These are phyloP conservation scores for Cotesia vestalis DNA, from an alignment of 1,140 invertebrate genomes.

Conservation along the genomic window DNA sequence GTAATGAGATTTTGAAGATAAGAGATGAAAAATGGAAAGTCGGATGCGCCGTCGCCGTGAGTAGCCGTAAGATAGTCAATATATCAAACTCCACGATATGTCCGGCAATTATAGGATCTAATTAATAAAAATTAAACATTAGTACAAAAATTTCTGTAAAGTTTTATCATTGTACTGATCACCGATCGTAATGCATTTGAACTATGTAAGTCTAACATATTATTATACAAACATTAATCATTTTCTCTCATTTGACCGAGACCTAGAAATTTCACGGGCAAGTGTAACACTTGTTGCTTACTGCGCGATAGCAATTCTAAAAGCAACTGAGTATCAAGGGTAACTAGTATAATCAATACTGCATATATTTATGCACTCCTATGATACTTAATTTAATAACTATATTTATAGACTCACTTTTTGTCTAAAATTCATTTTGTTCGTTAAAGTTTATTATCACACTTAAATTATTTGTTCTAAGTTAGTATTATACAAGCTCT, in stretches of 20 bases:
- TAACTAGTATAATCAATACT: neutral
- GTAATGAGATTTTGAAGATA: neutral
- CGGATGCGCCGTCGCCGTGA: slow-evolving; percentile 28
- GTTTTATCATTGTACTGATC: too few species aligned
- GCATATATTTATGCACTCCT: too few species aligned
- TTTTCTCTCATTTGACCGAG: neutral
- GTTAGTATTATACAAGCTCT: too few species aligned
- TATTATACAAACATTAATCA: neutral
- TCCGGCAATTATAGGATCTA: slow-evolving; percentile 20
- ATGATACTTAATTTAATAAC: too few species aligned
- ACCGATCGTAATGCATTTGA: neutral
- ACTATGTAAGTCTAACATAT: too few species aligned
- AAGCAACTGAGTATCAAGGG: neutral
- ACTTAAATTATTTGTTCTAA: too few species aligned
- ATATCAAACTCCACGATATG: slow-evolving; percentile 35
- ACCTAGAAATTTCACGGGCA: slow-evolving; percentile 7
- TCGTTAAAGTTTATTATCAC: too few species aligned
- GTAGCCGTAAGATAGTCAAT: slow-evolving; percentile 30
- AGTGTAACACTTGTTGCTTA: neutral
- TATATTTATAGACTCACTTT: too few species aligned
- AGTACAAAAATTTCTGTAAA: too few species aligned
- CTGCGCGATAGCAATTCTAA: neutral
- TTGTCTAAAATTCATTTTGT: too few species aligned
- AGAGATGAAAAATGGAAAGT: slow-evolving; percentile 9
- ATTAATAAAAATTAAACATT: neutral